Evolutionary conservation across 2,888 invertebrate genomes (phyloP).

Genomic region (Coenonympha arcania): DNA sequence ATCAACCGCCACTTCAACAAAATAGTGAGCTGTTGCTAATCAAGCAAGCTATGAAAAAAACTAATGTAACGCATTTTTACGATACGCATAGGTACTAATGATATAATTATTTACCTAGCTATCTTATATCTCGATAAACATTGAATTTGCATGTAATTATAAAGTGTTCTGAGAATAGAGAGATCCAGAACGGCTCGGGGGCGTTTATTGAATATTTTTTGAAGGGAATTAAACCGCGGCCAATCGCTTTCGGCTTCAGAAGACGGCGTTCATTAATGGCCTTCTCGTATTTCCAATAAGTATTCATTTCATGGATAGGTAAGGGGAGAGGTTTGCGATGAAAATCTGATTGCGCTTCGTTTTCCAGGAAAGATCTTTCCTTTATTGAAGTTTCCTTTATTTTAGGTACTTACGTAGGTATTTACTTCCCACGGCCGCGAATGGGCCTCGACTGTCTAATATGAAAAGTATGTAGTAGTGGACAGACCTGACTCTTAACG

Average conservation of each 20-base stretch:
- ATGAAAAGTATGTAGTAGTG: too few relatives aligned
- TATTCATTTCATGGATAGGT: slow-evolving; percentile 59
- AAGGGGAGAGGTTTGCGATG: slow-evolving; percentile 44
- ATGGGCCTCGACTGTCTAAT: too few relatives aligned
- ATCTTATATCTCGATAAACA: neutral
- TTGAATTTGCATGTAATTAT: slow-evolving; percentile 11
- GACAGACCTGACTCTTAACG: too few relatives aligned
- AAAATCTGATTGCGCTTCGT: slow-evolving; percentile 69
- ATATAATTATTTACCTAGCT: too few relatives aligned
- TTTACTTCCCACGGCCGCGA: too few relatives aligned
- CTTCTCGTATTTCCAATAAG: slow-evolving; percentile 67
- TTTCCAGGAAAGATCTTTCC: slow-evolving; percentile 65
- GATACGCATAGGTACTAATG: too few relatives aligned
- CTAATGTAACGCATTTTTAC: too few relatives aligned
- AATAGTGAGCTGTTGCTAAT: too few relatives aligned
- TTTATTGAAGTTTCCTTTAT: slow-evolving; percentile 46
- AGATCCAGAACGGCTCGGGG: slow-evolving; percentile 36
- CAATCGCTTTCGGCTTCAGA: slow-evolving; percentile 43
- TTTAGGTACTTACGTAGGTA: slow-evolving; percentile 33
- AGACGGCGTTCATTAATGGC: slow-evolving; percentile 62
- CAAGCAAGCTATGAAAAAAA: too few relatives aligned
- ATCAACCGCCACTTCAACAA: too few relatives aligned
- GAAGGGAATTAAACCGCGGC: slow-evolving; percentile 61
- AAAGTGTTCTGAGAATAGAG: neutral
- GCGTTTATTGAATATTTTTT: slow-evolving; percentile 68